Evolutionary conservation across 2,113 vertebrate species (phyloP), one percentile per base, ranked within the genome.

Genomic region (Strix uralensis): DNA sequence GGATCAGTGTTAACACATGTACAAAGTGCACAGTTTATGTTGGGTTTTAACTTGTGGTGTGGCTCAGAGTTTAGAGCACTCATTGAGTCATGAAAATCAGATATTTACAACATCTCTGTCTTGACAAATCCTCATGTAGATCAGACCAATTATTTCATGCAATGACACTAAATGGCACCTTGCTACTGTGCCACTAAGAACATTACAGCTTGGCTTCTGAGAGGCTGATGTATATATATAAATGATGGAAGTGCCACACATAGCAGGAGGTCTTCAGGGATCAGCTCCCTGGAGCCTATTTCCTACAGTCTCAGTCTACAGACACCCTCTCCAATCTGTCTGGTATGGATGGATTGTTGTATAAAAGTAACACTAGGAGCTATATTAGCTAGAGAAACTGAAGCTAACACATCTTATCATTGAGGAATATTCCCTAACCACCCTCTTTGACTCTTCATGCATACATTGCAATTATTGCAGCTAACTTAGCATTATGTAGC

Each of bases 1-100:
- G 29, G 16, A 42, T 63, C 52, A 71, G 26, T n/a, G 17, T 46
- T 55, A 61, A 38, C 2, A 21, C 15, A 34, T 0, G 3, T 23
- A 63, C 0, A 1, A 79, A 91, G 42, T 0, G 0, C 38, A 59
- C 7, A 36, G 30, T 40, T 84, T 51, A 7, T n/a, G 1, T 5
- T 63, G 46, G 15, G 8, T 44, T 81, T 84, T 58, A 58, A 40
- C 9, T 65, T 27, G 15, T 67, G 44, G 5, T 57, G 51, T 66
- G 19, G 13, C 25, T 77, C 15, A 69, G n/a, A 61, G 18, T 47
- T 72, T 52, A 23, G 19, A 75, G 23, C 10, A 20, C 11, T 59
- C 40, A 11, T 4, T n/a, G 36, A 49, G 3, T 29, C 26, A n/a
- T 5, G 3, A 0, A 73, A 77, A 69, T 69, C 52, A 70, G 22